A percentile compares a stretch with the other conserved stretches of the same genome.
Evolutionary conservation across 2,888 invertebrate species (phyloP).

Genomic region (Rugalucina vietnamica): DNA sequence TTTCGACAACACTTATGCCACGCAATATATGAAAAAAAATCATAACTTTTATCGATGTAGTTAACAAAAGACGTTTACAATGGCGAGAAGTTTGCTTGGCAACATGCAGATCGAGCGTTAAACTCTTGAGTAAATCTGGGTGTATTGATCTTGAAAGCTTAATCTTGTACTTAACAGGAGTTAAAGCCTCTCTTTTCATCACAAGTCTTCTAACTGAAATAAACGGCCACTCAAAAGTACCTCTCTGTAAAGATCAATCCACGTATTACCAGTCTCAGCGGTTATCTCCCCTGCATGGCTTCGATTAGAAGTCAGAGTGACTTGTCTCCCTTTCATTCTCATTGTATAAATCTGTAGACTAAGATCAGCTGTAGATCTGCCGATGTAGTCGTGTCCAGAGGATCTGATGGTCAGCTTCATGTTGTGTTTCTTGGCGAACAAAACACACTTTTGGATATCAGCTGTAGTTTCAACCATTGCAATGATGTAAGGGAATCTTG

Average conservation of each 20-base stretch:
- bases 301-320: constrained; percentile 56
- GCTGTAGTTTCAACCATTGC: constrained; percentile 41
- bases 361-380: constrained; percentile 63
- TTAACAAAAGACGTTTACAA: no score
- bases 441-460: constrained; percentile 63
- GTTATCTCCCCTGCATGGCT: constrained; percentile 64
- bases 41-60: no score
- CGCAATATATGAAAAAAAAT: no score
- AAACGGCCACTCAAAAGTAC: no score
- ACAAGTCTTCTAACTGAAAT: no score
- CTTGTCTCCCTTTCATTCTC: constrained; percentile 48
- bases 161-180: no score
- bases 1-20: no score
- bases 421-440: constrained; percentile 63
- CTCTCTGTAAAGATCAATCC: constrained; percentile 65
- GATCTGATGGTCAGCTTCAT: constrained; percentile 56
- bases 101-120: no score
- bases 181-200: no score
- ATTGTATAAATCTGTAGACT: constrained; percentile 57
- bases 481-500: constrained; percentile 44
- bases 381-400: constrained; percentile 70
- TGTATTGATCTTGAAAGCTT: no score
- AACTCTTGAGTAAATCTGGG: no score
- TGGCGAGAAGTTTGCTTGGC: no score
- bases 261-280: constrained; percentile 64